A percentile compares a stretch with the other conserved stretches of the same genome.
Evolutionary conservation across 2,113 vertebrate species (phyloP).

Genomic region (Himantopus leucocephalus): DNA sequence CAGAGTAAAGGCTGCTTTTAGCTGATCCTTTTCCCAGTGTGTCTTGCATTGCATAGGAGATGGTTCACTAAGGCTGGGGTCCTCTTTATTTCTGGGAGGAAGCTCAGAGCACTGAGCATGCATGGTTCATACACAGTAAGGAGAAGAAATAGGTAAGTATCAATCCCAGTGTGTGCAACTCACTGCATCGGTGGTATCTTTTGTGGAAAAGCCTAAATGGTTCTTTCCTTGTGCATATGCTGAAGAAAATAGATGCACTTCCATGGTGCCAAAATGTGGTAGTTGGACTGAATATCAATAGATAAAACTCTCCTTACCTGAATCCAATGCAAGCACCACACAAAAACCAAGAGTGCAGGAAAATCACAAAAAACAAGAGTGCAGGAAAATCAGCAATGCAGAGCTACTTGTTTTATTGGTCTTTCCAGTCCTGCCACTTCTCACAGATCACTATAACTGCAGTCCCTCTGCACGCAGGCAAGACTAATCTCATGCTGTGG

Average conservation of each 20-base stretch:
- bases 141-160: background rate
- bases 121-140: background rate
- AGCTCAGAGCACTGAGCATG: background rate
- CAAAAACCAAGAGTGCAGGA: background rate
- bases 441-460: background rate
- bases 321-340: background rate
- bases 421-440: background rate
- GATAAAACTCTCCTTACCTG: background rate
- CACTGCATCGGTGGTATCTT: background rate
- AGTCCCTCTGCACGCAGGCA: background rate
- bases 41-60: background rate
- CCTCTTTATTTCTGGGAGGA: background rate
- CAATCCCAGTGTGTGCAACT: background rate
- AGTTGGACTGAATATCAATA: background rate
- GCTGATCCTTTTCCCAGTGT: background rate
- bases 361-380: background rate
- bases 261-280: background rate
- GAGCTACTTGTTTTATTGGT: background rate
- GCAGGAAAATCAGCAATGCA: background rate
- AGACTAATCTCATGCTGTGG: constrained; percentile 2
- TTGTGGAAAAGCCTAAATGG: background rate
- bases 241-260: background rate
- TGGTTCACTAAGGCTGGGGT: background rate
- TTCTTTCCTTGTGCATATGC: background rate
- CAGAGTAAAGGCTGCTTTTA: background rate